These are phyloP conservation scores for Imbricaverruca yamaguchii DNA, from an alignment of 2,888 invertebrate species.

Conservation along the genomic window DNA sequence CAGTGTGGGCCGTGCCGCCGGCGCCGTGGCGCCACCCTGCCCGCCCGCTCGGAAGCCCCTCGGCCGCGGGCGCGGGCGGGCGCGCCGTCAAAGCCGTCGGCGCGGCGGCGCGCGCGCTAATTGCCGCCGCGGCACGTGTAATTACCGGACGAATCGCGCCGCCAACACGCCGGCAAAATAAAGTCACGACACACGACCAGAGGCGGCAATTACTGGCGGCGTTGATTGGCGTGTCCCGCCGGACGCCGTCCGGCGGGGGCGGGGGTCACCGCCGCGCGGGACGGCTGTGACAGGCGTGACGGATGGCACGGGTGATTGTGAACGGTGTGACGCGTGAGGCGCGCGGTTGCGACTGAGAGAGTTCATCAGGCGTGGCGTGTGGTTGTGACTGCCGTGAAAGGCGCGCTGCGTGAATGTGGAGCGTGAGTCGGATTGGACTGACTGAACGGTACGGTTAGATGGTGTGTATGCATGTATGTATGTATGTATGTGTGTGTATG, in stretches of 20 bases:
- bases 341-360: too few relatives aligned
- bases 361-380: too few relatives aligned
- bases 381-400: too few relatives aligned
- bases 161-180: constrained; percentile 2
- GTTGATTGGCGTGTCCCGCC: background rate
- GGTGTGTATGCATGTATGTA: too few relatives aligned
- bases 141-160: background rate
- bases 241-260: background rate
- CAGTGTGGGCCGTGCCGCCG: background rate
- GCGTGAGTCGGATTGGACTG: too few relatives aligned
- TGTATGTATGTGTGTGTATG: too few relatives aligned
- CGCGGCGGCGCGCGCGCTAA: background rate
- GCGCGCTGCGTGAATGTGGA: too few relatives aligned
- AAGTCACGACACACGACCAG: background rate
- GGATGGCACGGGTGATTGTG: too few relatives aligned
- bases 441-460: too few relatives aligned
- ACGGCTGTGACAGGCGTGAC: background rate
- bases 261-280: background rate
- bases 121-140: background rate
- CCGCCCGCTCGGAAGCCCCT: too few relatives aligned
- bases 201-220: background rate
- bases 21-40: background rate
- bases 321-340: too few relatives aligned
- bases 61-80: background rate
- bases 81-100: background rate